Base-by-base conservation (phyloP, 1,140 invertebrate species). In the Scaptomyza graminum region DNA sequence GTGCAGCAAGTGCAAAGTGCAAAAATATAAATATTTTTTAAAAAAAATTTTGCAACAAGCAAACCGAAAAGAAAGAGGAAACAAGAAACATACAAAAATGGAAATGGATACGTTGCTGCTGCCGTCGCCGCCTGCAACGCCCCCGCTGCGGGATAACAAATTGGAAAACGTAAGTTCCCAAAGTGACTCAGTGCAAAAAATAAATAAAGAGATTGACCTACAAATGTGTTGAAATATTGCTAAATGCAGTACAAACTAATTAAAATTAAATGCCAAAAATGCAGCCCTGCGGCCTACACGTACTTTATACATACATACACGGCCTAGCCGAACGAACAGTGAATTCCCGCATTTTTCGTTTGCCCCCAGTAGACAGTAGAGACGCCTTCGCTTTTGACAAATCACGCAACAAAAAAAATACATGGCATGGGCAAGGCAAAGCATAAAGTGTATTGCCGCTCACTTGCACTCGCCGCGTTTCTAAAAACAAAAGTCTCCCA, bases 111-210 rank as follows among this genome's bases (percentile, higher is more conserved):
- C 92, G 9, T 88, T 93, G 55, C 74, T 90, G 55, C 90, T 93
- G 62, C 92, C 94, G 52, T 94, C 94, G 59, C 94, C 94, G 59
- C 94, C 94, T 50, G 93, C 93, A 66, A 94, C 94, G 66, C 94
- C 94, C 62, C 93, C 93, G 60, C 76, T 94, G 15, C 93, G 88
- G 62, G 90, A 92, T 66, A 78, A 90, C 39, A 87, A 93, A 87
- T 90, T 92, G 69, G 93, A 94, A 93, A 94, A 93, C 92, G 81
- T 88, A 91, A 91, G 78, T 80, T 39, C 16, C 51, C 60, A 41
- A 51, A 56, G 47, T 75, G 68, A 75, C 61, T 75, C 62, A 75
- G 60, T 31, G 41, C 34, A 31, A 9, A 34, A 34, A 51, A 34
- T 9, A 34, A 34, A 31, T 6, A 51, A 51, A 51, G 61, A 56